These are phyloP conservation scores for Turnix velox DNA, from an alignment of 2,113 vertebrate genomes.

Conservation along the genomic window DNA sequence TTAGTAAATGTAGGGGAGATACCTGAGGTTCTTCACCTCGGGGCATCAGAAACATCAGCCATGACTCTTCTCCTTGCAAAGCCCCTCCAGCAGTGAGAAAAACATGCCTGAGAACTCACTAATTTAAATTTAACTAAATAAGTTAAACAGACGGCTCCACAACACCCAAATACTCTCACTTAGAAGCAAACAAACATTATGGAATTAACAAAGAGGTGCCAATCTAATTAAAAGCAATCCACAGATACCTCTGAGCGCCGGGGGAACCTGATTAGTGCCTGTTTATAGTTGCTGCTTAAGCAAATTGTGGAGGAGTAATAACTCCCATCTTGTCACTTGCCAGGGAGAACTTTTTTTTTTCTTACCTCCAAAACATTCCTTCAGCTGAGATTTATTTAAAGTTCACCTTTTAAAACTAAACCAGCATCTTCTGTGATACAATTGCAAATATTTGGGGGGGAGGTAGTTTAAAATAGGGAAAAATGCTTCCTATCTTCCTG, in stretches of 20 bases:
- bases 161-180: not conserved
- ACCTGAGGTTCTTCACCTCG: not conserved
- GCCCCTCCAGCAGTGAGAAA: not conserved
- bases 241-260: not conserved
- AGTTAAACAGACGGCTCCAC: not conserved
- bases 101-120: not conserved
- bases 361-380: not conserved
- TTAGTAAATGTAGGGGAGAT: not conserved
- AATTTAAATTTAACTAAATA: not conserved
- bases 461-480: not conserved
- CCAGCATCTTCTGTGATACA: not conserved
- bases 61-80: not conserved
- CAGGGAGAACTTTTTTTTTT: not conserved
- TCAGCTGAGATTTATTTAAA: not conserved
- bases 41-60: not conserved
- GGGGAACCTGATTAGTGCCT: constrained; percentile 38
- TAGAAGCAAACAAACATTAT: constrained; percentile 17
- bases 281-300: constrained; percentile 33
- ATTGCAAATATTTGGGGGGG: not conserved
- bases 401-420: not conserved
- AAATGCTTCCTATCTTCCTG: not conserved
- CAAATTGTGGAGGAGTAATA: constrained; percentile 8
- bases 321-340: not conserved
- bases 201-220: constrained; percentile 32
- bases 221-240: constrained; percentile 52